phyloP scores from a whole-genome alignment of 2,797 vertebrate genomes.

The Poecilia gillii region DNA sequence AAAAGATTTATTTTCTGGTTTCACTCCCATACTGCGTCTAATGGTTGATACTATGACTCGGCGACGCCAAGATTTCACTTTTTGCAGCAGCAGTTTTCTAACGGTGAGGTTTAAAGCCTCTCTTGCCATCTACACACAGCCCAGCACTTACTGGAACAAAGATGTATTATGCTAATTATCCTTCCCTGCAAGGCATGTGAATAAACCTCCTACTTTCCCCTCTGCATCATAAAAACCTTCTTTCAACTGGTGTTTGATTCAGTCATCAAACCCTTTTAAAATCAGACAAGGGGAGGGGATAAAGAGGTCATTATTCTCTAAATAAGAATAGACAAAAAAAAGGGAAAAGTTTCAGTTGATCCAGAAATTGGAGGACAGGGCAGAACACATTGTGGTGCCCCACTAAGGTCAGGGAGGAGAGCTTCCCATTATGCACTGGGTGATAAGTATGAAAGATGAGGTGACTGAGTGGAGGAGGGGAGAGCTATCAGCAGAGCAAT shows the following conservation, averaged over 20 bases:
- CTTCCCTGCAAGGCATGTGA: background rate
- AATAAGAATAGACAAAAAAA: background rate
- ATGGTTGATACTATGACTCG: background rate
- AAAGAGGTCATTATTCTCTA: background rate
- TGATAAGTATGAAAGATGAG: constrained; percentile 54
- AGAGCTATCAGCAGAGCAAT: constrained; percentile 22
- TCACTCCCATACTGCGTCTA: background rate
- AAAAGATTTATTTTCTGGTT: background rate
- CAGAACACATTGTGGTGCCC: constrained; percentile 14
- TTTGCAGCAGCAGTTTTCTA: background rate
- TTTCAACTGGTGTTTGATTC: background rate
- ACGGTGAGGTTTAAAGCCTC: background rate
- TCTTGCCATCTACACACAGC: background rate
- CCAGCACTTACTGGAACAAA: background rate
- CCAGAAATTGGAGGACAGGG: constrained; percentile 2
- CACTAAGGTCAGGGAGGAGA: constrained; percentile 61
- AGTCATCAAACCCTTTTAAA: background rate
- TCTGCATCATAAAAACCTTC: background rate
- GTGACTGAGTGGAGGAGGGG: constrained; percentile 27
- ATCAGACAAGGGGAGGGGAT: background rate
- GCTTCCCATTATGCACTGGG: constrained; percentile 39
- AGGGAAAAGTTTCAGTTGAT: background rate
- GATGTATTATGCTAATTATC: background rate
- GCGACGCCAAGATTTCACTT: background rate
- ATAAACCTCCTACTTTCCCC: background rate